phyloP scores from a whole-genome alignment of 1,140 invertebrate species.

The Drosophila busckii region DNA sequence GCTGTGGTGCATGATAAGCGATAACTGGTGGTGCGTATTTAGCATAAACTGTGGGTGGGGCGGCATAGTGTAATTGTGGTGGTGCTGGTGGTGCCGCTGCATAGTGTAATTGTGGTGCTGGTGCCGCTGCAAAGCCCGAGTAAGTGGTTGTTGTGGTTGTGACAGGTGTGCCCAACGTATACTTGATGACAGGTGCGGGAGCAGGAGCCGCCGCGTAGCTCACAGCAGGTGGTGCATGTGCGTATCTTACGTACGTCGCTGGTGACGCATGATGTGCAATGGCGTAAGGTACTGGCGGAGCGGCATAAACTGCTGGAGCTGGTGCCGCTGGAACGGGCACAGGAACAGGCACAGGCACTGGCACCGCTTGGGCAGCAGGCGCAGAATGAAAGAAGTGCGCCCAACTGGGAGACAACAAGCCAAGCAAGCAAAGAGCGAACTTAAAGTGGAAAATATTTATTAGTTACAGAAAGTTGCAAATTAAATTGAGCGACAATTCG shows the following conservation, averaged over 20 bases:
- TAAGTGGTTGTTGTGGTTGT: conserved; percentile 64
- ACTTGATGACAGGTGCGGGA: conserved; percentile 43
- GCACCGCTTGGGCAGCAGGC: conserved; percentile 6
- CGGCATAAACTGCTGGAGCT: conserved; percentile 9
- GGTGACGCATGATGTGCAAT: conserved; percentile 5
- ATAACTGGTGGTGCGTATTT: conserved; percentile 14
- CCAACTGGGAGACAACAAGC: not conserved
- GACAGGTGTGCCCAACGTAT: conserved; percentile 50
- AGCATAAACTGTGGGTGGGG: conserved; percentile 4
- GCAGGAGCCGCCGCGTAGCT: conserved; percentile 25
- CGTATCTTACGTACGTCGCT: too few relatives aligned
- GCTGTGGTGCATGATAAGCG: not conserved
- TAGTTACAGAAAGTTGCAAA: not conserved
- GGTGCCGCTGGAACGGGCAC: conserved; percentile 45
- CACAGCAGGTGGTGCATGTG: conserved; percentile 2
- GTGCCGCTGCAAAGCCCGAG: conserved; percentile 45
- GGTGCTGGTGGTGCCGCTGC: conserved; percentile 27
- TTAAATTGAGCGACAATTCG: not conserved
- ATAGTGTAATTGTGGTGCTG: conserved; percentile 59
- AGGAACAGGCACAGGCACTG: conserved; percentile 36
- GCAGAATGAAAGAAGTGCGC: conserved; percentile 40
- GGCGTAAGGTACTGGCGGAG: conserved; percentile 9
- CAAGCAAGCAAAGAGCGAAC: conserved; percentile 10
- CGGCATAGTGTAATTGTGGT: conserved; percentile 10
- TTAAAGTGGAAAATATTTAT: not conserved